Evolutionary conservation across 2,888 invertebrate genomes (phyloP).

Genomic region (Anodontia alba): DNA sequence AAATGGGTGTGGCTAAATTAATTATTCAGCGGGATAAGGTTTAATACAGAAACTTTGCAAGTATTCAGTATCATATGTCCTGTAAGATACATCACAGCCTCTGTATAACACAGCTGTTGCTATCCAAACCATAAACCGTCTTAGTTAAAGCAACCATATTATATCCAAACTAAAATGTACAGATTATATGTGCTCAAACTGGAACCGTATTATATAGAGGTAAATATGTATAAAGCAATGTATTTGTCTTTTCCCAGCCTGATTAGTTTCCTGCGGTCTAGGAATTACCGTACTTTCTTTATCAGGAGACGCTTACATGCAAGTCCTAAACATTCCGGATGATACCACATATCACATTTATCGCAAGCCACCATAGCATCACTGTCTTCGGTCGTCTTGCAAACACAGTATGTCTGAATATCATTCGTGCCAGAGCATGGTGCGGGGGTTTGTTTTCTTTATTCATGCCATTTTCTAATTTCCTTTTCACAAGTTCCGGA

Average conservation of each 20-base stretch:
- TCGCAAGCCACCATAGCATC: background rate
- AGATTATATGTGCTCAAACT: too few relatives aligned
- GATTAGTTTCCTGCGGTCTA: background rate
- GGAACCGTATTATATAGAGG: too few relatives aligned
- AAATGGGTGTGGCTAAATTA: too few relatives aligned
- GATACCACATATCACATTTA: background rate
- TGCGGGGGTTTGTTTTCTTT: background rate
- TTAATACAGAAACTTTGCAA: too few relatives aligned
- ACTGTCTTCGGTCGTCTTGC: background rate
- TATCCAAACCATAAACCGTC: too few relatives aligned
- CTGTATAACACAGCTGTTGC: too few relatives aligned
- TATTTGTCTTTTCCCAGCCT: background rate
- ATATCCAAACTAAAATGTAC: too few relatives aligned
- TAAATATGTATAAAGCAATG: too few relatives aligned
- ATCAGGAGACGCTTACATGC: background rate
- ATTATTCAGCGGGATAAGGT: too few relatives aligned
- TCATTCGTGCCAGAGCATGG: background rate
- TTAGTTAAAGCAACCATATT: too few relatives aligned
- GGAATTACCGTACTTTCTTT: background rate
- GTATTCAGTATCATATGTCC: too few relatives aligned
- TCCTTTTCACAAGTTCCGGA: conserved; percentile 13
- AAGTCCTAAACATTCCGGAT: background rate
- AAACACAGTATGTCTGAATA: background rate
- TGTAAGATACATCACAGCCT: too few relatives aligned
- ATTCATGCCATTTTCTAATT: background rate